phyloP scores from a whole-genome alignment of 2,888 invertebrate genomes.

The Ephialtes manifestator region DNA sequence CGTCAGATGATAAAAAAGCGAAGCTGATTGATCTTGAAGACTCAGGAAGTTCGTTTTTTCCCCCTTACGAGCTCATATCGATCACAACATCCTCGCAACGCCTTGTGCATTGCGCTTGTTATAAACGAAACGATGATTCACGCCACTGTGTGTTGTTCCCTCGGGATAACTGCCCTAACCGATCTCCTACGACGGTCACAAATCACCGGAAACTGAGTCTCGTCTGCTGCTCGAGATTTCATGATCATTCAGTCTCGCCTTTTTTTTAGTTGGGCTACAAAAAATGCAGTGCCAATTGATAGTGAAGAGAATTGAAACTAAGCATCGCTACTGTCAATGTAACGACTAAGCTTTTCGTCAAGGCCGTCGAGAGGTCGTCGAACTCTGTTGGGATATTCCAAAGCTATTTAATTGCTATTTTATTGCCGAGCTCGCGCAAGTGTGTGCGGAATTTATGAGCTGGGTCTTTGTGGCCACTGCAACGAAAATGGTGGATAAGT shows the following conservation, averaged over 20 bases:
- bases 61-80: neutral
- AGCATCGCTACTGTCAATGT: neutral
- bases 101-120: neutral
- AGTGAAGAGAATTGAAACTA: neutral
- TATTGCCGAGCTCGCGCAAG: neutral
- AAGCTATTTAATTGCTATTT: neutral
- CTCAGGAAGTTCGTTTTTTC: neutral
- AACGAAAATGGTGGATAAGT: slow-evolving; percentile 49
- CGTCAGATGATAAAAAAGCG: neutral
- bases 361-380: slow-evolving; percentile 8
- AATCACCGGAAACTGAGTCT: slow-evolving; percentile 25
- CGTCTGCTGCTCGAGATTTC: neutral
- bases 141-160: slow-evolving; percentile 6
- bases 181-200: neutral
- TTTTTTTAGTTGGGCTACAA: neutral
- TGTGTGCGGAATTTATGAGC: neutral
- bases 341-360: neutral
- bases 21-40: slow-evolving; percentile 5
- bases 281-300: neutral
- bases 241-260: neutral
- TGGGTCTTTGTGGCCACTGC: slow-evolving; percentile 15
- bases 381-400: neutral
- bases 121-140: slow-evolving; percentile 41
- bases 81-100: slow-evolving; percentile 1
- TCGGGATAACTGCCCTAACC: slow-evolving; percentile 40